A percentile compares a stretch with the other conserved stretches of the same genome.
These are phyloP conservation scores for Iselma pallidipennis DNA, from an alignment of 2,888 invertebrate genomes.

Conservation along the genomic window DNA sequence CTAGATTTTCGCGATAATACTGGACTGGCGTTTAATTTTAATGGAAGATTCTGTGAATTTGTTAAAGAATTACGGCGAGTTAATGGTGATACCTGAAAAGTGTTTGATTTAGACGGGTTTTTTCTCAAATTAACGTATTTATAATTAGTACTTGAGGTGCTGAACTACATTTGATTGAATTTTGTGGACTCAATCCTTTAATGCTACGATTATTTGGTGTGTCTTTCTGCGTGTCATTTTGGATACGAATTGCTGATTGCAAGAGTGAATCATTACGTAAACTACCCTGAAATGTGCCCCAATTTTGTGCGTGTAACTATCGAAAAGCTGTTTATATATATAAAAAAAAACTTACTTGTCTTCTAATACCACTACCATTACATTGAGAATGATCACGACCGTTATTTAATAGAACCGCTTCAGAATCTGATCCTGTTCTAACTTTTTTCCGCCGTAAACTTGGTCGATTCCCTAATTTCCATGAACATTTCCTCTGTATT, in stretches of 20 bases:
- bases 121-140: slow-evolving; percentile 6
- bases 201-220: slow-evolving; percentile 66
- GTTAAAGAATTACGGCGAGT: slow-evolving; percentile 60
- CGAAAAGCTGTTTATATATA: slow-evolving; percentile 5
- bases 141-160: slow-evolving; percentile 50
- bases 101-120: neutral
- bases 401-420: slow-evolving; percentile 68
- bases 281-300: slow-evolving; percentile 50
- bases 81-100: slow-evolving; percentile 50
- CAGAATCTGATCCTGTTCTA: slow-evolving; percentile 63
- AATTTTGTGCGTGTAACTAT: no score
- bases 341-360: slow-evolving; percentile 49
- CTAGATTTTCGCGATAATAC: slow-evolving; percentile 42
- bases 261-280: slow-evolving; percentile 65
- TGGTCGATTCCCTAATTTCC: slow-evolving; percentile 70
- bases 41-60: slow-evolving; percentile 31
- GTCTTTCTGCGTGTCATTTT: slow-evolving; percentile 78
- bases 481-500: slow-evolving; percentile 73
- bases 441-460: slow-evolving; percentile 72
- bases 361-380: slow-evolving; percentile 61
- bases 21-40: slow-evolving; percentile 40
- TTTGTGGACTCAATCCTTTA: slow-evolving; percentile 69
- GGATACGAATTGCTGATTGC: slow-evolving; percentile 67
- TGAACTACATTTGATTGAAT: slow-evolving; percentile 64
- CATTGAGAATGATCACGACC: slow-evolving; percentile 76